phyloP scores from a whole-genome alignment of 1,140 invertebrate species.

The Drosophila repleta region DNA sequence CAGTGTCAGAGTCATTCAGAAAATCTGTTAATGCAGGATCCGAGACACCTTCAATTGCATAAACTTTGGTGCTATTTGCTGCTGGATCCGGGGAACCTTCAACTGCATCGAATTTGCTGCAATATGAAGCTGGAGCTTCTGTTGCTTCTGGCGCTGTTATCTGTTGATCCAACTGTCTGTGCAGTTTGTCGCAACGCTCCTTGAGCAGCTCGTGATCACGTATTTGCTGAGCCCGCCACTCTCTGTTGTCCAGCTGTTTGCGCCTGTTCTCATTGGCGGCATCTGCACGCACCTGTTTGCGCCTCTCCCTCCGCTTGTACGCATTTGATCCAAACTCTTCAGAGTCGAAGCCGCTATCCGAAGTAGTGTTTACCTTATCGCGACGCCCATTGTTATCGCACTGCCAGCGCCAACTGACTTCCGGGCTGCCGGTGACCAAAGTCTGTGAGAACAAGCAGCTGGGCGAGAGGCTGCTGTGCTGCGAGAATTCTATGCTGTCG shows the following conservation, averaged over 20 bases:
- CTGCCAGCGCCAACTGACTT: constrained; percentile 77
- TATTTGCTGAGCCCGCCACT: constrained; percentile 66
- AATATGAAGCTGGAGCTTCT: background rate
- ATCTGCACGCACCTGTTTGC: constrained; percentile 49
- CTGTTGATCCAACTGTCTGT: constrained; percentile 63
- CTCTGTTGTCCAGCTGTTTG: constrained; percentile 59
- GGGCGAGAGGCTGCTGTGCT: constrained; percentile 64
- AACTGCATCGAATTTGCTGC: too few relatives aligned
- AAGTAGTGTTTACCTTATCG: constrained; percentile 53
- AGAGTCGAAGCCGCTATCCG: constrained; percentile 72
- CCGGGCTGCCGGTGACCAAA: constrained; percentile 68
- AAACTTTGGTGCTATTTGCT: background rate
- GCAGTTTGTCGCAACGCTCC: constrained; percentile 68
- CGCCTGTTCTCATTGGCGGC: constrained; percentile 53
- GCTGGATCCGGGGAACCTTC: constrained; percentile 16
- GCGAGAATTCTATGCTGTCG: constrained; percentile 74
- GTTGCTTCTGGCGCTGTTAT: background rate
- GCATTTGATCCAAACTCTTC: constrained; percentile 43
- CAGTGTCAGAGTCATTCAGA: constrained; percentile 74
- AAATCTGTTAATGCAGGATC: constrained; percentile 61
- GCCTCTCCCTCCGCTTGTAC: constrained; percentile 40
- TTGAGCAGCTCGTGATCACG: constrained; percentile 64
- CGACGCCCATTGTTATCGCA: constrained; percentile 35
- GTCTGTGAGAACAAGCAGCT: constrained; percentile 72
- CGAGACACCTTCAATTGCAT: constrained; percentile 1